These are phyloP conservation scores for Marisa cornuarietis DNA, from an alignment of 1,140 invertebrate genomes.

Conservation along the genomic window DNA sequence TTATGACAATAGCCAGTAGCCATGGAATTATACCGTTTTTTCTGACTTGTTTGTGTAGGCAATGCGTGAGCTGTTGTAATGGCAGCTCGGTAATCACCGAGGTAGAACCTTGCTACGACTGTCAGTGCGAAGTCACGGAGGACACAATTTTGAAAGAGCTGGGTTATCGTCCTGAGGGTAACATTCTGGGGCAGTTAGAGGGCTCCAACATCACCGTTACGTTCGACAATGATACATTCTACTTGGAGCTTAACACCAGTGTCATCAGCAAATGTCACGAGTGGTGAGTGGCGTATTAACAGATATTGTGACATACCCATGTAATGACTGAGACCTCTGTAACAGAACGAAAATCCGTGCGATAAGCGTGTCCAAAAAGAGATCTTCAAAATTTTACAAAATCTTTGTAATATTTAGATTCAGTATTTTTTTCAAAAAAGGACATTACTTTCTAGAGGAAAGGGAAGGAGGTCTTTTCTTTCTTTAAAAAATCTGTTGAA, in stretches of 20 bases:
- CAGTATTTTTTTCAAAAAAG: too few species aligned
- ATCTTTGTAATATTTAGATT: too few species aligned
- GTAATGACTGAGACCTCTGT: too few species aligned
- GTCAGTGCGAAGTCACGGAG: not conserved
- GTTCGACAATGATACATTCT: not conserved
- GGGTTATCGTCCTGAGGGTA: not conserved
- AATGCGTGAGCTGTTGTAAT: slow-evolving; percentile 1
- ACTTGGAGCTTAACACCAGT: not conserved
- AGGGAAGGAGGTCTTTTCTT: too few species aligned
- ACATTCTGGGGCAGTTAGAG: slow-evolving; percentile 1
- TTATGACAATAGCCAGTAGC: too few species aligned
- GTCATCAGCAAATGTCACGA: not conserved
- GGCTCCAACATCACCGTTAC: not conserved
- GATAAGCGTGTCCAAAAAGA: too few species aligned
- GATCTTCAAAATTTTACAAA: too few species aligned
- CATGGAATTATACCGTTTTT: too few species aligned
- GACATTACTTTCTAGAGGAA: too few species aligned
- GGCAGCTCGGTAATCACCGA: not conserved
- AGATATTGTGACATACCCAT: too few species aligned
- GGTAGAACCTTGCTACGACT: not conserved
- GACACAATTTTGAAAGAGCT: not conserved
- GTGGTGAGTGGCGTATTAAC: not conserved
- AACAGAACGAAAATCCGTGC: too few species aligned
- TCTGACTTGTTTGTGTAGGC: not conserved
- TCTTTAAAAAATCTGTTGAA: too few species aligned